Base-by-base conservation (phyloP, 2,797 vertebrate species). In the Takifugu ocellatus region DNA sequence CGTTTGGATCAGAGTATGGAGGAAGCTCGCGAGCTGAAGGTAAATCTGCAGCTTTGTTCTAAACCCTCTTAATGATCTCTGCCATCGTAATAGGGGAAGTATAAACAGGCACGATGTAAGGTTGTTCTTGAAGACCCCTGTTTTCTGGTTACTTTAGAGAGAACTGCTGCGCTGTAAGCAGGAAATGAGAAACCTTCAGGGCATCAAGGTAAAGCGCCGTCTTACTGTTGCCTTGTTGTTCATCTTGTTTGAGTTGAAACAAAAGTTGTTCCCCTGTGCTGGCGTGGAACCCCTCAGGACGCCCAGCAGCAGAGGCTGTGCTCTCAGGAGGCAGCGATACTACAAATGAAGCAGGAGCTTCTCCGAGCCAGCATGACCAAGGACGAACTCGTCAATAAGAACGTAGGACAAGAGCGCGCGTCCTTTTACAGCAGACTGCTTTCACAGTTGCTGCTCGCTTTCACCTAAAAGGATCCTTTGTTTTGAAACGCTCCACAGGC, bases 341-440 rank as follows among this genome's bases (percentile, higher is more conserved):
- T 99, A 64, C 96, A 98, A 84, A 91, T 98, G 59, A 99, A 98
- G 87, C 96, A 98, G 72, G 96, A 99, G 56, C 89, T 98, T 54
- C 88, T 99, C 68, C 88, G 96, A 74, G 89, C 91, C 56, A 90
- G 89, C 78, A 96, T 99, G 92, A 90, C 91, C 64, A 94, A 90
- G 75, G 97, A 99, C 55, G 94, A 99, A 39, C 85, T 98, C 70
- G 90, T 87, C 75, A 96, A 93, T 79, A 93, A 95, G 71, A 98
- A 94, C 0, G 97, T 98, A 89, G 75, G 85, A 75, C 16, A 49
- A 15, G 1, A 5, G 14, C 0, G 24, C 6, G 15, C 5, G 45
- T 50, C 52, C 27, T 11, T 8, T 43, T 33, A 3, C 15, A 47
- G 12, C 21, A 31, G 4, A 21, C 17, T 12, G 50, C 24, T 17